Base-by-base conservation (phyloP, 1,140 invertebrate genomes). In the Drosophila nasuta region DNA sequence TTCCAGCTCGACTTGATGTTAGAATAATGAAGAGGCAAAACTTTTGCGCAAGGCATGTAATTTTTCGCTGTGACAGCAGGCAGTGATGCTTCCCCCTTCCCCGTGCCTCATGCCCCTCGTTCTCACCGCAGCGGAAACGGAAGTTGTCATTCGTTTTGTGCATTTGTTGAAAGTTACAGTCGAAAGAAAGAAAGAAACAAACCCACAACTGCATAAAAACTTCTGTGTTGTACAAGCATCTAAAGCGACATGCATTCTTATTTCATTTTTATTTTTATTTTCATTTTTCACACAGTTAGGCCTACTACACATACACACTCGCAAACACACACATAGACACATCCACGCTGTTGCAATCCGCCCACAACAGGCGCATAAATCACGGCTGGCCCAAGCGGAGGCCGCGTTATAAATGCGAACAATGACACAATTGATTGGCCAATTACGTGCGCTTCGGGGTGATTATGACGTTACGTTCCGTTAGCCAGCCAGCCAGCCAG, bases 391-490 rank as follows among this genome's bases (percentile, higher is more conserved):
- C 67, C 70, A 49, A 88, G 63, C 63, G 41, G 65, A 75, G 85
- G 72, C 76, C 85, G 86, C 81, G 90, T 91, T 89, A 91, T 91
- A 91, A 91, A 91, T 91, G 90, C 81, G 87, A 92, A 92, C 91
- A 92, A 89, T 92, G 91, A 83, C 81, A 89, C 81, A 92, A 92
- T 91, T 92, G 90, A 92, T 92, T 92, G 91, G 91, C 83, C 91
- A 92, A 92, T 92, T 92, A 92, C 78, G 85, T 89, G 71, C 75
- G 87, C 86, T 90, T 90, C 82, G 70, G 86, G 86, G 85, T 89
- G 85, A 89, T 89, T 89, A 89, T 89, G 85, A 89, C 85, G 85
- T 89, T 89, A 89, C 85, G 78, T 89, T 73, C 81, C 81, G 85
- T 88, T 88, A 87, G 82, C 54, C 82, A 63, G 54, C 60, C 71